Base-by-base conservation (phyloP, 2,888 invertebrate genomes). In the Horisme vitalbata region DNA sequence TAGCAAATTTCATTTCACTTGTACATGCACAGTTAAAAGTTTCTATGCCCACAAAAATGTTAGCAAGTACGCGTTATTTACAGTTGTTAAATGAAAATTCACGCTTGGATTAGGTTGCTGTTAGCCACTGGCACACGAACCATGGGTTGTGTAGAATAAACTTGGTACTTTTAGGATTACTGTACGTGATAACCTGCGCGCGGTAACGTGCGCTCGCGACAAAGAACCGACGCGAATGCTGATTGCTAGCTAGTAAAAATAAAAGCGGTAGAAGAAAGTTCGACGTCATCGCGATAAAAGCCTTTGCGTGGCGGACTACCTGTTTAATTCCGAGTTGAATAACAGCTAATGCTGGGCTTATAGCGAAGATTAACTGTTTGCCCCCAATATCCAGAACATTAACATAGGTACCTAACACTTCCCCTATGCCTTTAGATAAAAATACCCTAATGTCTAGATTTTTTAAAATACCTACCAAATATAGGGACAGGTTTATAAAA, bases 251-350 rank as follows among this genome's bases (percentile, higher is more conserved):
- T 75, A 57, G 52, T 52, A 56, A 71, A 79, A 80, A 78, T 76
- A 77, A 77, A 79, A 75, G 70, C 76, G 76, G 62, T 59, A 68
- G 67, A 85, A 86, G 88, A 88, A 88, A 88, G 79, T 78, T 76
- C 72, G 71, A 79, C 79, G 81, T 79, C 79, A 81, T 69, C 63
- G 61, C 68, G 67, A 79, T 76, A 76, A 76, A 80, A 81, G 75
- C 78, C 83, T 83, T 71, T 65, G 70, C 71, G 68, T 75, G 67
- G 70, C 63, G 68, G 68, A 61, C 67, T 70, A 67, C 68, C 68
- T 72, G 74, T 73, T 79, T 68, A 67, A 76, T 79, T 77, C 71
- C 61, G 70, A 76, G 71, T 71, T 59, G 50, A 56, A 56, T 75
- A 79, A 78, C 77, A 75, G 75, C 63, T 73, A 72, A 75, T 75